Evolutionary conservation across 2,888 invertebrate species (phyloP).

Genomic region (Spatulosminthurus flaviceps): DNA sequence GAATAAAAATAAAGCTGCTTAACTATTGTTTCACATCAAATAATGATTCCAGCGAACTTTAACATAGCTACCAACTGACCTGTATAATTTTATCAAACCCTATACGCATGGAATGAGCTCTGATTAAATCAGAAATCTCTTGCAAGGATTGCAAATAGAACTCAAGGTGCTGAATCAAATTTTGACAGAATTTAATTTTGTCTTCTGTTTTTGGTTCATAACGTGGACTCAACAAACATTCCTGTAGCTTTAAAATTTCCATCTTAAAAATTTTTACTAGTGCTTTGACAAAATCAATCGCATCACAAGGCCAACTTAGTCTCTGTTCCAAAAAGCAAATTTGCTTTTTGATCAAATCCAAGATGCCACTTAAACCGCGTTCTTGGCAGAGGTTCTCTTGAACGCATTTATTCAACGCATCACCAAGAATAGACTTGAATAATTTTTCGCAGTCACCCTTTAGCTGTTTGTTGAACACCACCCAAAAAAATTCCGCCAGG

Average conservation of each 20-base stretch:
- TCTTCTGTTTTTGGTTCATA: constrained; percentile 6
- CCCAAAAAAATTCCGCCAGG: constrained; percentile 54
- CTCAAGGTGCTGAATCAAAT: constrained; percentile 40
- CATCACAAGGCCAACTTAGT: constrained; percentile 58
- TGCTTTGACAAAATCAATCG: constrained; percentile 53
- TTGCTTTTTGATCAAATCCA: constrained; percentile 54
- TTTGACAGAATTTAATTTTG: constrained; percentile 47
- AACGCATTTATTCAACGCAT: constrained; percentile 56
- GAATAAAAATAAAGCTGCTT: neutral
- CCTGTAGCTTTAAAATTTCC: constrained; percentile 39
- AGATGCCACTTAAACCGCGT: constrained; percentile 19
- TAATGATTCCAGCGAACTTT: too few relatives aligned
- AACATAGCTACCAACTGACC: constrained; percentile 37
- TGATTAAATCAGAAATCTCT: constrained; percentile 55
- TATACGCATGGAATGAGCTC: constrained; percentile 56
- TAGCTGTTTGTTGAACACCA: constrained; percentile 53
- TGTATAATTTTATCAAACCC: constrained; percentile 55
- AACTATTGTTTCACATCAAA: too few relatives aligned
- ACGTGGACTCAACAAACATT: neutral
- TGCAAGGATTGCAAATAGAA: constrained; percentile 48
- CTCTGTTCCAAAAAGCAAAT: constrained; percentile 56
- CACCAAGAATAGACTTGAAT: constrained; percentile 54
- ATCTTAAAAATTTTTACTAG: constrained; percentile 49
- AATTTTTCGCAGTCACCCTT: constrained; percentile 53
- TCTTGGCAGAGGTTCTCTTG: neutral